Evolutionary conservation across 2,797 vertebrate species (phyloP).

Genomic region (Muscicapa comitata): DNA sequence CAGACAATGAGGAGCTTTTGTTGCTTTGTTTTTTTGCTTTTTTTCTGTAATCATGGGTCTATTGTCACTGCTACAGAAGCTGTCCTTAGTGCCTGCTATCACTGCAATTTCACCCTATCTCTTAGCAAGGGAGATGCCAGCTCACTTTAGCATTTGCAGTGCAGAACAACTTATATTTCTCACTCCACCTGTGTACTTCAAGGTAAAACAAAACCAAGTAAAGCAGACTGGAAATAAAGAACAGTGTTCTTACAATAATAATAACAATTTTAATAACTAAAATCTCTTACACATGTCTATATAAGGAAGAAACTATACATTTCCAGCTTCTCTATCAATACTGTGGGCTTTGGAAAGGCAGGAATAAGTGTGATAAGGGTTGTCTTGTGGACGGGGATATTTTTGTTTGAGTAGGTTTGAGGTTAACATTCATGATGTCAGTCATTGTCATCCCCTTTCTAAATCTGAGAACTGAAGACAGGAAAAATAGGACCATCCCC

Average conservation of each 20-base stretch:
- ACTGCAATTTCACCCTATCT: neutral
- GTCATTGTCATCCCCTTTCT: neutral
- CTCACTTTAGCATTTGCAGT: neutral
- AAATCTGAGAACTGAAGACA: neutral
- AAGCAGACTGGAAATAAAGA: neutral
- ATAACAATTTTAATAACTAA: neutral
- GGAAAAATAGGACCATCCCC: neutral
- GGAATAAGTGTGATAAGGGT: neutral
- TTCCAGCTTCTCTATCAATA: neutral
- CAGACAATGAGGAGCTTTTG: neutral
- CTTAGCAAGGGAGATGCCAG: neutral
- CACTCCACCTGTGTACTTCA: neutral
- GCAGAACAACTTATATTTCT: neutral
- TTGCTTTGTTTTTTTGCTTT: fast-evolving
- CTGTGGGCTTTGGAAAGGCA: neutral
- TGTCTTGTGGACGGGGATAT: neutral
- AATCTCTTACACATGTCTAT: neutral
- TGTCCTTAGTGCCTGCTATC: neutral
- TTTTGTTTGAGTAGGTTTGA: neutral
- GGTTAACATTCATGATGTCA: neutral
- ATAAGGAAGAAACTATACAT: neutral
- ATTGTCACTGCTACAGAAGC: neutral
- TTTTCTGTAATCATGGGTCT: neutral
- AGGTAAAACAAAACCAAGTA: neutral
- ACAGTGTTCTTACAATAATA: neutral